Percentiles rank a stretch among this genome's conserved stretches.
phyloP scores from a whole-genome alignment of 2,888 invertebrate genomes.

The Heliconius aoede region DNA sequence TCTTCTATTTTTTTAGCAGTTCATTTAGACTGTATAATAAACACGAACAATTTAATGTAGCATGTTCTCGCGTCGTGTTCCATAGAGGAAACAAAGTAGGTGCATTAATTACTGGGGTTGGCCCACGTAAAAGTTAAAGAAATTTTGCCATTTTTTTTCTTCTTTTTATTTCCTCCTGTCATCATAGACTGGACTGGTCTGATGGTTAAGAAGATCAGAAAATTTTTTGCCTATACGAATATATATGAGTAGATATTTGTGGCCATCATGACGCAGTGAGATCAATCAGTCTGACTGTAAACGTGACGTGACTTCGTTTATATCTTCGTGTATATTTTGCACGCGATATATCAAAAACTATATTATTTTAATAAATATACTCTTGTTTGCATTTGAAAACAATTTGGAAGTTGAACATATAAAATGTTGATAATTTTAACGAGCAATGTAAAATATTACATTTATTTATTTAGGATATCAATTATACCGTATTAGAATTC shows the following conservation, averaged over 20 bases:
- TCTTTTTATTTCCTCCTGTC: neutral
- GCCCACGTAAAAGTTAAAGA: conserved; percentile 8
- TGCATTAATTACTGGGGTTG: conserved; percentile 3
- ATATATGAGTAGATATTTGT: too few relatives aligned
- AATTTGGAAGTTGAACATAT: neutral
- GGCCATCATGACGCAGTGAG: too few relatives aligned
- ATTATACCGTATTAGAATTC: neutral
- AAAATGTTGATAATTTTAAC: neutral
- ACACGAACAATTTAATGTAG: neutral
- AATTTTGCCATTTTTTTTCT: neutral
- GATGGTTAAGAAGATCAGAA: too few relatives aligned
- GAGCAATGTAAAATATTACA: neutral
- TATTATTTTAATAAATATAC: neutral
- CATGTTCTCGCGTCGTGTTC: neutral
- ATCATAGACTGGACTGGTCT: neutral
- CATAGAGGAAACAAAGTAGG: conserved; percentile 12
- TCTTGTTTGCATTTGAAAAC: conserved; percentile 6
- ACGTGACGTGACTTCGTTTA: neutral
- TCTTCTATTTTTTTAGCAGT: neutral
- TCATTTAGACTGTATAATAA: neutral
- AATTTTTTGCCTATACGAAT: too few relatives aligned
- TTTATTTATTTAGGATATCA: conserved; percentile 14
- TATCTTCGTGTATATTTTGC: too few relatives aligned
- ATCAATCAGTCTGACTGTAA: too few relatives aligned
- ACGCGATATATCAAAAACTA: neutral